A percentile compares a stretch with the other conserved stretches of the same genome.
phyloP scores from a whole-genome alignment of 2,113 vertebrate species.

The Cyanistes caeruleus region DNA sequence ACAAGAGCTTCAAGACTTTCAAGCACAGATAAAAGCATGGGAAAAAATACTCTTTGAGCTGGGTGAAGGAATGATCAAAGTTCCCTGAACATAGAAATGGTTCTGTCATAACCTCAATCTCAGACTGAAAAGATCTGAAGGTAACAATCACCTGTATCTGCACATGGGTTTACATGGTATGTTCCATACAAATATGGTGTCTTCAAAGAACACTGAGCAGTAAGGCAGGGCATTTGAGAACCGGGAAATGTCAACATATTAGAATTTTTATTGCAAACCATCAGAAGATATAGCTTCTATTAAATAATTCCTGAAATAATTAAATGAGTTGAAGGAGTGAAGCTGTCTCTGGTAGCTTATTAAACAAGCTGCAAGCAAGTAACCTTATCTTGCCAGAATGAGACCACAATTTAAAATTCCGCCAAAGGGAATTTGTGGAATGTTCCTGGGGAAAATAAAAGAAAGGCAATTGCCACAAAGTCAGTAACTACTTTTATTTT shows the following conservation, averaged over 20 bases:
- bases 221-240: conserved; percentile 1
- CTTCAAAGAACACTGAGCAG: conserved; percentile 11
- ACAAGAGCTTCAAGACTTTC: neutral
- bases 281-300: neutral
- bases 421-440: neutral
- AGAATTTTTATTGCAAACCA: neutral
- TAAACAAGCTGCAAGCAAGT: neutral
- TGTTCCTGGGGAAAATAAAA: neutral
- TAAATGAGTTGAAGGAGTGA: neutral
- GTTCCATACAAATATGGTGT: neutral
- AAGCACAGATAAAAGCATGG: conserved; percentile 31
- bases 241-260: neutral
- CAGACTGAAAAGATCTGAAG: conserved; percentile 45
- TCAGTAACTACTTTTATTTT: neutral
- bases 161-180: neutral
- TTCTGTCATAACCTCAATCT: conserved; percentile 38
- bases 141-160: neutral
- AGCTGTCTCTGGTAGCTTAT: neutral
- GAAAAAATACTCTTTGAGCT: neutral
- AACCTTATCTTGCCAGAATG: conserved; percentile 3
- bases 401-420: neutral
- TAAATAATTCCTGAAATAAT: conserved; percentile 31
- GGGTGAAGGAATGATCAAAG: conserved; percentile 56
- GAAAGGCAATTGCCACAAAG: neutral
- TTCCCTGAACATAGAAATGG: conserved; percentile 22